These are phyloP conservation scores for Gallinago solitaria DNA, from an alignment of 2,797 vertebrate species.

Conservation along the genomic window DNA sequence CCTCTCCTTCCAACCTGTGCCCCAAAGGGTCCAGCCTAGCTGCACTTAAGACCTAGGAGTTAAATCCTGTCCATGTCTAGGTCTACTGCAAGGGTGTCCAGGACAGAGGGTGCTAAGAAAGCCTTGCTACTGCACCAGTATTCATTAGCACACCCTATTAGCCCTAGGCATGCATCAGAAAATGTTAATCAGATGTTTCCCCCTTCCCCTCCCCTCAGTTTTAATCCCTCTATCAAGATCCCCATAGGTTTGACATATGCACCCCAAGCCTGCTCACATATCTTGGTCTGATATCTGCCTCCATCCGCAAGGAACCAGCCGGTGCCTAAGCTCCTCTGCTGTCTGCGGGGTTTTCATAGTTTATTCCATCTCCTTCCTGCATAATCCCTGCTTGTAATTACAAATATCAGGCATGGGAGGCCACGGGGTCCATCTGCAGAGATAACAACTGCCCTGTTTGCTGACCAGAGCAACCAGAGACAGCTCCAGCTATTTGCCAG, in stretches of 20 bases:
- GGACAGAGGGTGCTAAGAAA: not conserved
- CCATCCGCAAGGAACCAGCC: not conserved
- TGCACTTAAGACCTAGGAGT: not conserved
- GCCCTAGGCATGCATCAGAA: not conserved
- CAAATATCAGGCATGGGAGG: not conserved
- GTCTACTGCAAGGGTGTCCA: not conserved
- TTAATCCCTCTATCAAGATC: conserved; percentile 48
- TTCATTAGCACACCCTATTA: conserved; percentile 3
- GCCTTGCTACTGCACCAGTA: not conserved
- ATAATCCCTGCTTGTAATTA: conserved; percentile 57
- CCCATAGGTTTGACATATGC: not conserved
- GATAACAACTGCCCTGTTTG: not conserved
- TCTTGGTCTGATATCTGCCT: conserved; percentile 15
- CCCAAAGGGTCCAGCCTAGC: not conserved
- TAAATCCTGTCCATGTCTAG: not conserved
- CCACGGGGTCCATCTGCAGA: not conserved
- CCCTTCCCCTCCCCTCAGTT: not conserved
- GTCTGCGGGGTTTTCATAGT: not conserved
- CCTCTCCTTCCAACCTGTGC: not conserved
- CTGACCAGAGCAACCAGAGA: conserved; percentile 2
- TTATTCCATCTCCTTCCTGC: conserved; percentile 26
- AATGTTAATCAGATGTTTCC: conserved; percentile 29
- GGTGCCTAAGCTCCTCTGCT: not conserved
- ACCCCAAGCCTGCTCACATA: not conserved
- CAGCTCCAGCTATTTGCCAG: not conserved